phyloP scores from a whole-genome alignment of 2,888 invertebrate genomes.

The Andrena flavipes region DNA sequence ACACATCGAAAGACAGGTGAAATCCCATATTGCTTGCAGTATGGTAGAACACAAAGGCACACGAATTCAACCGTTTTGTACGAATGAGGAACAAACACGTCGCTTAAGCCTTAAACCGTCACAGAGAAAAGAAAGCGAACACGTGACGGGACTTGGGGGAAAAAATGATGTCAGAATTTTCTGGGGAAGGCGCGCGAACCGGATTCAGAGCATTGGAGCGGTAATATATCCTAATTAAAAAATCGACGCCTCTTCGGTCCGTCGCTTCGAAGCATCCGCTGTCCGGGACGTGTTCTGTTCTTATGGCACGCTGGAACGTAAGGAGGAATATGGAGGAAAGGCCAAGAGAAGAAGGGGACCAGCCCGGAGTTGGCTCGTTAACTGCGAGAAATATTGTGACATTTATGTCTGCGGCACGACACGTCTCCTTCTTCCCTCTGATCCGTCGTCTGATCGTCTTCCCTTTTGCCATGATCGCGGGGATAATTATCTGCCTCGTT shows the following conservation, averaged over 20 bases:
- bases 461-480: conserved; percentile 66
- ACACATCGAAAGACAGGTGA: too few species aligned
- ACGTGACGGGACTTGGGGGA: conserved; percentile 21
- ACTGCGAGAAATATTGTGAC: conserved; percentile 84
- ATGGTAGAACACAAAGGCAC: not conserved
- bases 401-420: conserved; percentile 81
- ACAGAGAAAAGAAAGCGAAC: conserved; percentile 6
- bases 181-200: conserved; percentile 25
- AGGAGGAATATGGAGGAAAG: conserved; percentile 43
- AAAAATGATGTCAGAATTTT: conserved; percentile 48
- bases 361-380: conserved; percentile 81
- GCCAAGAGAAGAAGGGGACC: conserved; percentile 64
- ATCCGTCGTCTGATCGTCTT: conserved; percentile 78
- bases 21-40: too few species aligned
- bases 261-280: conserved; percentile 75
- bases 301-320: conserved; percentile 62
- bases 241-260: conserved; percentile 82
- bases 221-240: conserved; percentile 81
- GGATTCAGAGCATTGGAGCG: conserved; percentile 45
- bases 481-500: conserved; percentile 76
- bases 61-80: not conserved
- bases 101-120: too few species aligned
- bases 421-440: conserved; percentile 78
- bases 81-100: not conserved
- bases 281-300: conserved; percentile 57